Conservation (phyloP, 2,888 invertebrate genomes). For the Mellilla xanthometata region DNA sequence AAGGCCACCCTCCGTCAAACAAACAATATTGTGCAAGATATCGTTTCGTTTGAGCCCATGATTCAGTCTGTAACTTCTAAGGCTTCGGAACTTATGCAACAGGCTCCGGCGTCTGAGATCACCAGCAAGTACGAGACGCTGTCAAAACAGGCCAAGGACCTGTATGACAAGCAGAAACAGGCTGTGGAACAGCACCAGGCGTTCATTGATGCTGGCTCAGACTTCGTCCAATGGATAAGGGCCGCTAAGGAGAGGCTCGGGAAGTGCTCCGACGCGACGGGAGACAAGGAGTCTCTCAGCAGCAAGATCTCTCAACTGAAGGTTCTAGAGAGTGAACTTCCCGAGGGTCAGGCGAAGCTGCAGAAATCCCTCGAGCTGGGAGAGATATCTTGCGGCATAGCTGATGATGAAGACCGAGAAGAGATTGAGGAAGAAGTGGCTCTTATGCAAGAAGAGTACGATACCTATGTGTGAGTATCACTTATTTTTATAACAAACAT, state of each 20-base stretch:
- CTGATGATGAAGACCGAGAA: conserved; percentile 93
- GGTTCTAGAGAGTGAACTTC: conserved; percentile 91
- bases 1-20: conserved; percentile 95
- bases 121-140: conserved; percentile 94
- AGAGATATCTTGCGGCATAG: conserved; percentile 92
- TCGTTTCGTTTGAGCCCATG: conserved; percentile 98
- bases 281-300: conserved; percentile 93
- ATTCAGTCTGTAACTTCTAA: conserved; percentile 97
- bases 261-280: conserved; percentile 96
- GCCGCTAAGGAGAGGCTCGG: conserved; percentile 94
- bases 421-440: conserved; percentile 96
- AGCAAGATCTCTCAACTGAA: conserved; percentile 94
- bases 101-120: conserved; percentile 95
- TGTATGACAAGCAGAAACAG: conserved; percentile 94
- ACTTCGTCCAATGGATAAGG: conserved; percentile 96
- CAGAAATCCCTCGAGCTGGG: conserved; percentile 92
- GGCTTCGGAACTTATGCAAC: conserved; percentile 95
- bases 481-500: too few species aligned
- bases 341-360: conserved; percentile 91
- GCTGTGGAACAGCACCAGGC: conserved; percentile 95
- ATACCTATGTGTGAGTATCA: conserved; percentile 87
- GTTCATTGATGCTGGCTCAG: conserved; percentile 95
- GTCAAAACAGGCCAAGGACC: conserved; percentile 94
- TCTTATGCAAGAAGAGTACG: conserved; percentile 94
- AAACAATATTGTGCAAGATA: conserved; percentile 97